phyloP scores from a whole-genome alignment of 2,113 vertebrate species.

The Poeciliopsis occidentalis region DNA sequence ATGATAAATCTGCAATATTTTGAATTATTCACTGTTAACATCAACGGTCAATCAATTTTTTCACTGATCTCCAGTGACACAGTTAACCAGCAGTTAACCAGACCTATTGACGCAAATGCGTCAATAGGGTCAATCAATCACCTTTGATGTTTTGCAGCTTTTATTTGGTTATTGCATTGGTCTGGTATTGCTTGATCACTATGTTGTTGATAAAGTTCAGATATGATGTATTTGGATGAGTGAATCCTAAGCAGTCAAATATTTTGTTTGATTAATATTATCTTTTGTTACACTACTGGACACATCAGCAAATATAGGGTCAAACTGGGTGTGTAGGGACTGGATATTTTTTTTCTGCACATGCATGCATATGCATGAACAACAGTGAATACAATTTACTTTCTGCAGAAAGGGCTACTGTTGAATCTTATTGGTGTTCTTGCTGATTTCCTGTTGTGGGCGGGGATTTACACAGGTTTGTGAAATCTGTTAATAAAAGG shows the following conservation, averaged over 20 bases:
- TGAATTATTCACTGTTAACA: neutral
- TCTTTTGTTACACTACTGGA: too few relatives aligned
- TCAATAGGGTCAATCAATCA: conserved; percentile 61
- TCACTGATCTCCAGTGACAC: conserved; percentile 7
- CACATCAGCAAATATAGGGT: too few relatives aligned
- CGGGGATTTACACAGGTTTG: too few relatives aligned
- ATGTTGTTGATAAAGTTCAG: conserved; percentile 20
- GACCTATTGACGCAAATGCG: conserved; percentile 2
- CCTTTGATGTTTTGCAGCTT: conserved; percentile 19
- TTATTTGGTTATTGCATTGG: conserved; percentile 23
- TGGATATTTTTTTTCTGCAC: too few relatives aligned
- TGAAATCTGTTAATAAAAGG: too few relatives aligned
- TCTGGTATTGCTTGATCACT: neutral
- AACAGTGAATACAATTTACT: conserved; percentile 16
- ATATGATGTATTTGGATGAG: conserved; percentile 30
- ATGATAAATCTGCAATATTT: conserved; percentile 2
- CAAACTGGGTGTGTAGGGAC: too few relatives aligned
- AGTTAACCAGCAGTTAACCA: conserved; percentile 15
- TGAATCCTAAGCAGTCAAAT: too few relatives aligned
- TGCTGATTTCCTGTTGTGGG: too few relatives aligned
- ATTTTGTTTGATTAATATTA: too few relatives aligned
- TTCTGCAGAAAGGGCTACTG: conserved; percentile 23
- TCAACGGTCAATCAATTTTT: conserved; percentile 4
- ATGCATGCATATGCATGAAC: neutral
- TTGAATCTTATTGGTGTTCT: too few relatives aligned